phyloP scores from a whole-genome alignment of 1,140 invertebrate species.

The Ceratosolen fusciceps region DNA sequence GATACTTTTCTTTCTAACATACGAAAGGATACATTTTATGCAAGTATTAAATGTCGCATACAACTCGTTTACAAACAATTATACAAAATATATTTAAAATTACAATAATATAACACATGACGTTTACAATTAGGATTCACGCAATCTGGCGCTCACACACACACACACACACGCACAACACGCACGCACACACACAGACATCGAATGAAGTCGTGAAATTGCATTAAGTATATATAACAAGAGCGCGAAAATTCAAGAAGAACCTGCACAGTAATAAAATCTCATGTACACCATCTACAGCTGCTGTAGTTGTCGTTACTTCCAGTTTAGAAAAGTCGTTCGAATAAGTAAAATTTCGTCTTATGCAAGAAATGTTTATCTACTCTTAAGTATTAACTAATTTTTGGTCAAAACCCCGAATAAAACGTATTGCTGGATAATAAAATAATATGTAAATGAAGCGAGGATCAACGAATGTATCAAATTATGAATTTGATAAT shows the following conservation, averaged over 20 bases:
- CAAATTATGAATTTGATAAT: not conserved
- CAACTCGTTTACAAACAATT: slow-evolving; percentile 27
- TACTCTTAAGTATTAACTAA: slow-evolving; percentile 12
- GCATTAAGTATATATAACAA: slow-evolving; percentile 3
- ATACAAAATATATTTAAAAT: slow-evolving; percentile 32
- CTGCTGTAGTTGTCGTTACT: not conserved
- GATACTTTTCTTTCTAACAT: slow-evolving; percentile 23
- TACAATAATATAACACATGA: slow-evolving; percentile 21
- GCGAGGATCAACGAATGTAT: not conserved
- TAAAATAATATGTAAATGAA: slow-evolving; percentile 9
- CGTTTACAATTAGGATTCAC: too few species aligned
- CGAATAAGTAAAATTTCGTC: slow-evolving; percentile 1
- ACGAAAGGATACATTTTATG: slow-evolving; percentile 28
- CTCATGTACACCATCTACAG: slow-evolving; percentile 33
- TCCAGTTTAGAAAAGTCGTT: not conserved
- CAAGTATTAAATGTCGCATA: not conserved
- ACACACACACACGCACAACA: not conserved
- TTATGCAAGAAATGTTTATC: not conserved
- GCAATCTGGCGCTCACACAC: not conserved
- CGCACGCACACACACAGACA: not conserved
- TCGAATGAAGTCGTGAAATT: not conserved
- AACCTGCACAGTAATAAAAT: slow-evolving; percentile 23
- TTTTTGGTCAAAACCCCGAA: slow-evolving; percentile 21
- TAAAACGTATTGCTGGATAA: slow-evolving; percentile 16
- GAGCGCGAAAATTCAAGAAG: not conserved